Conservation (phyloP, 1,140 invertebrate genomes). For the Ylistrum balloti region DNA sequence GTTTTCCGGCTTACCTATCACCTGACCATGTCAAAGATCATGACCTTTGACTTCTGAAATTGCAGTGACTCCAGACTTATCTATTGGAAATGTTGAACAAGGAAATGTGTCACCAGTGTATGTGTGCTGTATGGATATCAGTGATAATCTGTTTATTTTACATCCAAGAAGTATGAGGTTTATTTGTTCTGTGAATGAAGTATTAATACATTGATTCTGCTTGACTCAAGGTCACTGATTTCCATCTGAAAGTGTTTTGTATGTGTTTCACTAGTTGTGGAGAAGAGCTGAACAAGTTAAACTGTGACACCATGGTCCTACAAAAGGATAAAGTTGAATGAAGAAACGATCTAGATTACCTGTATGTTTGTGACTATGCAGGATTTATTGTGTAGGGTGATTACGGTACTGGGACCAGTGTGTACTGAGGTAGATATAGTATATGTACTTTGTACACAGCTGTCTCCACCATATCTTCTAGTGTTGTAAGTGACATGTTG, state of each 20-base stretch:
- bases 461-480: neutral
- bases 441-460: constrained; percentile 38
- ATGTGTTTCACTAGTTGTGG: too few relatives aligned
- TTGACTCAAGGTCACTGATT: too few relatives aligned
- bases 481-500: neutral
- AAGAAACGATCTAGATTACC: too few relatives aligned
- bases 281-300: too few relatives aligned
- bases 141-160: neutral
- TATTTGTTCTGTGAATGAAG: too few relatives aligned
- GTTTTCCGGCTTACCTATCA: neutral
- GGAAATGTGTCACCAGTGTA: neutral
- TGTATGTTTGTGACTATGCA: too few relatives aligned
- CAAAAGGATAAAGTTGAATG: too few relatives aligned
- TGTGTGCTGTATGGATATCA: neutral
- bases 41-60: neutral
- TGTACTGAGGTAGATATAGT: constrained; percentile 3
- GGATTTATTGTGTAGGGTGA: neutral
- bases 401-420: neutral
- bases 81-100: constrained; percentile 7
- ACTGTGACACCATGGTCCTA: too few relatives aligned
- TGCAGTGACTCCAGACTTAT: neutral
- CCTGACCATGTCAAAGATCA: neutral
- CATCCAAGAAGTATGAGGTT: neutral
- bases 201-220: too few relatives aligned
- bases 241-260: too few relatives aligned